Conservation (phyloP, 2,888 invertebrate species). For the Cataglyphis cursor region DNA sequence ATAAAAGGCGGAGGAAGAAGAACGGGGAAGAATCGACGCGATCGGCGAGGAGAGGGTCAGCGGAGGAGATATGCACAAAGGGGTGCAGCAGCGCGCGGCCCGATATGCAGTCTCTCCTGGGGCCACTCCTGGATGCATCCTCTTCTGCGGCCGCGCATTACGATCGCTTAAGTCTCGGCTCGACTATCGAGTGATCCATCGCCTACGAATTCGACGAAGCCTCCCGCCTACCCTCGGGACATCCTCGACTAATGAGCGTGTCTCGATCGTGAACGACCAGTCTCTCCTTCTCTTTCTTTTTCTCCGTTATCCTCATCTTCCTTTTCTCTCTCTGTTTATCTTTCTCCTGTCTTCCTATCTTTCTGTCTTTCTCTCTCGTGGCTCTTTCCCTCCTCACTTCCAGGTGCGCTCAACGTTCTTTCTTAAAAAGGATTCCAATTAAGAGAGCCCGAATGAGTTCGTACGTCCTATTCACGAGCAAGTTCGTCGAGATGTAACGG, state of each 20-base stretch:
- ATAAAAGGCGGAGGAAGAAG: slow-evolving; percentile 77
- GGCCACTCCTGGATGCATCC: slow-evolving; percentile 76
- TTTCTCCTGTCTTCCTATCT: neutral
- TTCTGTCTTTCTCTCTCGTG: neutral
- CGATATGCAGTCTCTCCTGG: slow-evolving; percentile 72
- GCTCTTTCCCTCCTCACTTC: slow-evolving; percentile 52
- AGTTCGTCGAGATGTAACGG: slow-evolving; percentile 53
- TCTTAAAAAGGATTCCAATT: slow-evolving; percentile 74
- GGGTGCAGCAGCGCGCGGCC: slow-evolving; percentile 62
- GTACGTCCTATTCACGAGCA: slow-evolving; percentile 67
- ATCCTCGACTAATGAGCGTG: slow-evolving; percentile 78
- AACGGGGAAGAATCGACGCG: slow-evolving; percentile 68
- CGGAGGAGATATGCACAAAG: slow-evolving; percentile 53
- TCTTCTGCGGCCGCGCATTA: slow-evolving; percentile 79
- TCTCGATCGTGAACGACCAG: slow-evolving; percentile 72
- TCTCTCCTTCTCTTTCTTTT: slow-evolving; percentile 40
- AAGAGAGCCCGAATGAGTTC: slow-evolving; percentile 67
- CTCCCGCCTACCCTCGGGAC: slow-evolving; percentile 75
- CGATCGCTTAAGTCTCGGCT: slow-evolving; percentile 85
- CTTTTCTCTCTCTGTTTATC: neutral
- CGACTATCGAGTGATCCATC: slow-evolving; percentile 85
- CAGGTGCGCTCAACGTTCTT: slow-evolving; percentile 66
- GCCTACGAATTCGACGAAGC: slow-evolving; percentile 83
- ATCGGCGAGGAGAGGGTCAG: slow-evolving; percentile 65
- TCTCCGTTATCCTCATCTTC: neutral